A percentile compares a stretch with the other conserved stretches of the same genome.
Conservation (phyloP, 92 coral and sea anemone genomes). For the Palythoa caribaeorum region DNA sequence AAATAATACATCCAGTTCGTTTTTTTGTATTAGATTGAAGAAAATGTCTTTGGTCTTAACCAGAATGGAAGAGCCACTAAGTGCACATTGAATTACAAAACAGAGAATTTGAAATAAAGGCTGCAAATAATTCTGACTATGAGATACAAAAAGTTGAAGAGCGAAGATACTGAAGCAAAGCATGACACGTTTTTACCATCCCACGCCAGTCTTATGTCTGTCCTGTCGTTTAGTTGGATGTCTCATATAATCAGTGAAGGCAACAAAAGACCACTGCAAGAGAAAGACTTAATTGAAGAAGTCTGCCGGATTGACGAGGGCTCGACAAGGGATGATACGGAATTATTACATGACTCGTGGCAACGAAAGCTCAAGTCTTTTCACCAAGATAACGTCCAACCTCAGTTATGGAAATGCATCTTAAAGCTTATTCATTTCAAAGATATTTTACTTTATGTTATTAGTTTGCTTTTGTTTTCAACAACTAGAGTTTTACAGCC, state of each 20-base stretch:
- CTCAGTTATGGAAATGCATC: conserved; percentile 39
- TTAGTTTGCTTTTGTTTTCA: conserved; percentile 42
- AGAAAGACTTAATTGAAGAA: conserved; percentile 35
- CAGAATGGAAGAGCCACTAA: too few species aligned
- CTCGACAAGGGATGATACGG: conserved; percentile 47
- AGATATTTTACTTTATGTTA: conserved; percentile 20
- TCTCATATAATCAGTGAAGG: conserved; percentile 51
- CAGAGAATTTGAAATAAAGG: too few species aligned
- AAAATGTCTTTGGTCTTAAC: too few species aligned
- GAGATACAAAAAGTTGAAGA: conserved; percentile 29
- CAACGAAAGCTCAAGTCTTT: not conserved
- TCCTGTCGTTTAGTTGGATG: conserved; percentile 50
- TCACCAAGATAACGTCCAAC: not conserved
- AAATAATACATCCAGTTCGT: too few species aligned
- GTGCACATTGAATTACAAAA: too few species aligned
- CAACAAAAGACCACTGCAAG: conserved; percentile 49
- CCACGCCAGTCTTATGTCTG: conserved; percentile 18
- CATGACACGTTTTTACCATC: not conserved
- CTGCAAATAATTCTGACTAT: not conserved
- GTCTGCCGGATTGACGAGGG: conserved; percentile 34
- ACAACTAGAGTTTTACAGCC: conserved; percentile 53
- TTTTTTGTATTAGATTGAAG: too few species aligned
- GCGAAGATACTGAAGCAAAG: not conserved
- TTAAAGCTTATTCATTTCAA: conserved; percentile 8
- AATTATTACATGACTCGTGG: conserved; percentile 29